Evolutionary conservation across 2,113 vertebrate genomes (phyloP).

Genomic region (Acinonyx jubatus): DNA sequence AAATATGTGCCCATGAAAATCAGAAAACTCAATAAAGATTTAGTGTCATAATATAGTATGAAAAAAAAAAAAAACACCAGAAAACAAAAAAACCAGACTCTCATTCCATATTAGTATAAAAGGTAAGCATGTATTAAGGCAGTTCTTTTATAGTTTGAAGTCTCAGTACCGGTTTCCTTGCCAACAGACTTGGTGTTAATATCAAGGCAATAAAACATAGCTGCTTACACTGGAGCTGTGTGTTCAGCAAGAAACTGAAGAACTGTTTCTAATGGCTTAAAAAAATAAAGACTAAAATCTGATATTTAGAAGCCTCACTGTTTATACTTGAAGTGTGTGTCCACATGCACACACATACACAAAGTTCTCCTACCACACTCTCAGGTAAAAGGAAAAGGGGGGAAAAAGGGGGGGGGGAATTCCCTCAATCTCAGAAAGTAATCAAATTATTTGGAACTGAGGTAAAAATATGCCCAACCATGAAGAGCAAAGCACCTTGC

Average conservation of each 20-base stretch:
- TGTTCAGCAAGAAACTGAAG: conserved; percentile 22
- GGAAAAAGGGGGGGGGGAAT: background rate
- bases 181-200: background rate
- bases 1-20: background rate
- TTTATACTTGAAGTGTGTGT: background rate
- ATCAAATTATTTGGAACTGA: conserved; percentile 74
- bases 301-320: conserved; percentile 3
- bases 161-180: background rate
- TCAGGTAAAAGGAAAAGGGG: background rate
- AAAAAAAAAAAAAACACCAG: background rate
- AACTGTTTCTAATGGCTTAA: conserved; percentile 18
- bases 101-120: conserved; percentile 18
- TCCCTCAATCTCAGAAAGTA: conserved; percentile 24
- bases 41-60: background rate
- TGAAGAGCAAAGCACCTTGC: conserved; percentile 67
- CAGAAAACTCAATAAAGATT: conserved; percentile 24
- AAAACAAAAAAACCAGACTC: background rate
- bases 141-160: background rate
- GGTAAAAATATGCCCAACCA: conserved; percentile 59
- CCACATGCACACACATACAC: background rate
- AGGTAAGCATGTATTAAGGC: background rate
- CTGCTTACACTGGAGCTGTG: background rate
- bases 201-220: background rate
- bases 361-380: background rate
- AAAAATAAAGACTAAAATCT: conserved; percentile 44